Conservation (phyloP, 2,797 vertebrate genomes). For the Pseudopleuronectes americanus region DNA sequence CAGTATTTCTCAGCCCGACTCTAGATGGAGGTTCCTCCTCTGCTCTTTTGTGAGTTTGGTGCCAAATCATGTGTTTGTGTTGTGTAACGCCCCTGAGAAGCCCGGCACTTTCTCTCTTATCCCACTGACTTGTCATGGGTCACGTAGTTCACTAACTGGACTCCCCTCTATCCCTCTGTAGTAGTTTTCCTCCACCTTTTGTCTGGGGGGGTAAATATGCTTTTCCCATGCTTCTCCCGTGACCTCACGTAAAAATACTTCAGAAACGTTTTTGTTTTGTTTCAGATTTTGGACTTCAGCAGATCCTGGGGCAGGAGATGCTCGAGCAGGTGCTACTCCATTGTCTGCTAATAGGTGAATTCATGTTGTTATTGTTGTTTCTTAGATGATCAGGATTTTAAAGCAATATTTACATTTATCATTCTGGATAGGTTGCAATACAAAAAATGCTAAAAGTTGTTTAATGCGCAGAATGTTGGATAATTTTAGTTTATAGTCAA, state of each 20-base stretch:
- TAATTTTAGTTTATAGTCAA: too few relatives aligned
- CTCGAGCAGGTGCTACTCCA: slow-evolving; percentile 1
- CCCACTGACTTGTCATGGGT: slow-evolving; percentile 48
- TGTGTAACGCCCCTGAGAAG: slow-evolving; percentile 59
- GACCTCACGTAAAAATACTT: slow-evolving; percentile 34
- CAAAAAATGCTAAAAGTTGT: too few relatives aligned
- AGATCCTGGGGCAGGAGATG: slow-evolving; percentile 13
- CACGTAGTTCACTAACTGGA: slow-evolving; percentile 48
- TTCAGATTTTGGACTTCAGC: slow-evolving; percentile 41
- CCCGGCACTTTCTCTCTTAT: slow-evolving; percentile 24
- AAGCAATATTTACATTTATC: too few relatives aligned
- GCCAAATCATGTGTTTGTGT: slow-evolving; percentile 64
- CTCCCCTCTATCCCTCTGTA: slow-evolving; percentile 25
- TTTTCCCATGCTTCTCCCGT: slow-evolving; percentile 55
- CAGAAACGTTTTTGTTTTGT: slow-evolving; percentile 42
- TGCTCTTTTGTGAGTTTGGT: slow-evolving; percentile 37
- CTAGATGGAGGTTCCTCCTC: slow-evolving; percentile 9
- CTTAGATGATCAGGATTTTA: too few relatives aligned
- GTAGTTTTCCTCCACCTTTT: slow-evolving; percentile 51
- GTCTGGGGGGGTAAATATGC: slow-evolving; percentile 30
- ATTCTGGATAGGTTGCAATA: too few relatives aligned
- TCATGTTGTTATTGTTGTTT: neutral
- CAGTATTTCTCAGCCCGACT: too few relatives aligned
- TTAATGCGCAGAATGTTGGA: too few relatives aligned
- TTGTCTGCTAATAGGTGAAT: neutral